phyloP scores from a whole-genome alignment of 2,113 vertebrate species.

The Mastomys natalensis region DNA sequence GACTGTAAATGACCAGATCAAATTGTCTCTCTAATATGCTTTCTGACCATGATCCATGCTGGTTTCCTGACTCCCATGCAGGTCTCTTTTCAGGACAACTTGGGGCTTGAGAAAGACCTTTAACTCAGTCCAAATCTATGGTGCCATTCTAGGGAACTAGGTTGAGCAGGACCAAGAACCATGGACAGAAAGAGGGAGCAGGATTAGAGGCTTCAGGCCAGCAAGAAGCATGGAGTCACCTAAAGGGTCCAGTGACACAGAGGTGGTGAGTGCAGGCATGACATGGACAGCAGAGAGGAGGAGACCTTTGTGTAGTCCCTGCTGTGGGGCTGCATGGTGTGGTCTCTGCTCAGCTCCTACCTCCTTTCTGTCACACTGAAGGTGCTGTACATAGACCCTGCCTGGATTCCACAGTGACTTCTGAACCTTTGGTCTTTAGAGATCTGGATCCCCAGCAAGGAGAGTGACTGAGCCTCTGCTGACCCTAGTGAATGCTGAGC shows the following conservation, averaged over 20 bases:
- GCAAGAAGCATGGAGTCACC: no score
- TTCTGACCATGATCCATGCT: background rate
- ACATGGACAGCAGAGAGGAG: background rate
- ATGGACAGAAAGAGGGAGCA: background rate
- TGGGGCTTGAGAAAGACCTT: fast-evolving
- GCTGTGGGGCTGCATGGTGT: background rate
- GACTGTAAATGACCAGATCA: background rate
- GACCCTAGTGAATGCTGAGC: background rate
- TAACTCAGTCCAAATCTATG: background rate
- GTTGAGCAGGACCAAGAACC: background rate
- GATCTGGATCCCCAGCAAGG: background rate
- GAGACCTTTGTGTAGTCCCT: no score
- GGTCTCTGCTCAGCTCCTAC: background rate
- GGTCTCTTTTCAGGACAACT: background rate
- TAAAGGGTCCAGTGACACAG: background rate
- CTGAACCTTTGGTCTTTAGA: background rate
- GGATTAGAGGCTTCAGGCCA: background rate
- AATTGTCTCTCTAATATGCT: no score
- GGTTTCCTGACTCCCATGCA: background rate
- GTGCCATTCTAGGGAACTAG: background rate
- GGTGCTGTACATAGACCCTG: fast-evolving
- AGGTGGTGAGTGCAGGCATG: background rate
- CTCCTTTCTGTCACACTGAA: background rate
- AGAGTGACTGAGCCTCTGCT: background rate
- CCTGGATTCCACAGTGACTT: background rate